Base-by-base conservation (phyloP, 2,113 vertebrate species). In the Ctenodactylus gundi region DNA sequence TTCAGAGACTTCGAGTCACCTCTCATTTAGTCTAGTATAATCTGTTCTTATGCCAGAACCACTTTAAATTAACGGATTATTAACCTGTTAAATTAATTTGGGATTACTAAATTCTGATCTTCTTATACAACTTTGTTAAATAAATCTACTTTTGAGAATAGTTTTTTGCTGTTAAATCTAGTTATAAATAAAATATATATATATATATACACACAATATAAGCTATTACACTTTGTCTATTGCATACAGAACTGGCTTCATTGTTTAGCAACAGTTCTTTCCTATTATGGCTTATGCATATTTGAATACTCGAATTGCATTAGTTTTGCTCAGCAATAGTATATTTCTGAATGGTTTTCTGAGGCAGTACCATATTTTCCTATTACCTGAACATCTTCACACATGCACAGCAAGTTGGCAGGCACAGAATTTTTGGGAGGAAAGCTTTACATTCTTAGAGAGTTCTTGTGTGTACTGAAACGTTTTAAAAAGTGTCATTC, bases 71-170 rank as follows among this genome's bases (percentile, higher is more conserved):
- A 94, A 2, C 77, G 34, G 73, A 49, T 83, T 39, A 39, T 90
- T 70, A 49, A 92, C 25, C 7, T 86, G 78, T 68, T 49, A 86
- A 86, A 90, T 60, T 86, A 80, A 60, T 49, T 53, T 70, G 11
- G 25, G 44, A 12, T 82, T 76, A 76, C n/a, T 36, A 70, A 15
- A 83, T 17, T 20, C 41, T 77, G 60, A 80, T 77, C 62, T 77
- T 77, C 68, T 83, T 64, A 81, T 34, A 27, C 31, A 31, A 78
- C n/a, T 83, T 78, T 70, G 36, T 76, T 44, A 72, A 51, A 76
- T 86, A 36, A 34, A 90, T 90, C 55, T 83, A 65, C 60, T 88
- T 86, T 83, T 94, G 77, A 83, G 68, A 93, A 31, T 29, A 90
- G 13, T 55, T 76, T 94, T 90, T 82, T 60, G 76, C 46, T 86